Percentiles rank a stretch among this genome's conserved stretches.
phyloP scores from a whole-genome alignment of 2,797 vertebrate genomes.

The Acipenser ruthenus region DNA sequence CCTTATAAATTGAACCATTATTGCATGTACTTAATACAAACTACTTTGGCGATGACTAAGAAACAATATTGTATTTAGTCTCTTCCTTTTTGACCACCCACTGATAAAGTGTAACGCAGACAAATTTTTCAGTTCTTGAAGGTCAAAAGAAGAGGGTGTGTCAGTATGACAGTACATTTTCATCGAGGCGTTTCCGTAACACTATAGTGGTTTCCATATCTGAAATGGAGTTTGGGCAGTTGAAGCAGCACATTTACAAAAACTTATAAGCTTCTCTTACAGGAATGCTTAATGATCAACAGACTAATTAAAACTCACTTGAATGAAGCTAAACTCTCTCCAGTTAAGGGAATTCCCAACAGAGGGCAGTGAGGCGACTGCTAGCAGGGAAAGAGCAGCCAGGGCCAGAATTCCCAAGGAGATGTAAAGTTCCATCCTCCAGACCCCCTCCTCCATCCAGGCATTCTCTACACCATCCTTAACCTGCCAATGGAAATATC shows the following conservation, averaged over 20 bases:
- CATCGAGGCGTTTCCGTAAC: too few relatives aligned
- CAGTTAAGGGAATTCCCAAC: slow-evolving; percentile 84
- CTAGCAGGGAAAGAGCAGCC: slow-evolving; percentile 79
- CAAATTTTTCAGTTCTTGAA: too few relatives aligned
- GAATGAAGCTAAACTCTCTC: slow-evolving; percentile 92
- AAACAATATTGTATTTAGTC: not conserved
- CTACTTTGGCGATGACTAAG: not conserved
- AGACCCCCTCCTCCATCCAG: slow-evolving; percentile 80
- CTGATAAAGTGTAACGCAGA: too few relatives aligned
- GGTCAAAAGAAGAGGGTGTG: too few relatives aligned
- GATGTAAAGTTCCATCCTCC: slow-evolving; percentile 92
- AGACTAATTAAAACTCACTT: slow-evolving; percentile 55
- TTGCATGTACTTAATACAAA: not conserved
- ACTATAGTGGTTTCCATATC: too few relatives aligned
- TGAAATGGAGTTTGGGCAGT: too few relatives aligned
- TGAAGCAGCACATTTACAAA: too few relatives aligned
- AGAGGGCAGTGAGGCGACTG: slow-evolving; percentile 84
- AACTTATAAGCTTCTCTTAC: too few relatives aligned
- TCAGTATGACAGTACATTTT: too few relatives aligned
- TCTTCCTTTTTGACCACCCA: too few relatives aligned
- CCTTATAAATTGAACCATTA: slow-evolving; percentile 24
- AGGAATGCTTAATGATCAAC: too few relatives aligned
- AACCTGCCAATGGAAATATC: slow-evolving; percentile 51
- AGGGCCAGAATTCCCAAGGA: slow-evolving; percentile 87
- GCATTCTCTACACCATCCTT: slow-evolving; percentile 47